Conservation (phyloP, 2,888 invertebrate species). For the Ochropacha duplaris region DNA sequence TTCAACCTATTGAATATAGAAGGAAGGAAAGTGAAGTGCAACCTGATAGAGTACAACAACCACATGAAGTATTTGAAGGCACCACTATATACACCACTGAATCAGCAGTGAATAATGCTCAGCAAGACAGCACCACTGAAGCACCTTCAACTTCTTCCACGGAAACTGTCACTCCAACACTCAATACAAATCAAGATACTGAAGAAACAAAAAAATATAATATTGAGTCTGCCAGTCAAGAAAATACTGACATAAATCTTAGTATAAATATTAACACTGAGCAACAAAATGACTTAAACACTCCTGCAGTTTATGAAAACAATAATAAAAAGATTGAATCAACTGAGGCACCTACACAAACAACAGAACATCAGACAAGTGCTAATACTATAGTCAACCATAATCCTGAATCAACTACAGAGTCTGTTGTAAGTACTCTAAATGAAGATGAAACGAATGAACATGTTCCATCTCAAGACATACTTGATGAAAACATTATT, state of each 20-base stretch:
- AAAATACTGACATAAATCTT: slow-evolving; percentile 8
- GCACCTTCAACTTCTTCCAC: slow-evolving; percentile 11
- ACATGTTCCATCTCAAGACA: neutral
- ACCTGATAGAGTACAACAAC: slow-evolving; percentile 68
- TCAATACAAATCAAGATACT: slow-evolving; percentile 15
- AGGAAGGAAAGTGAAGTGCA: slow-evolving; percentile 40
- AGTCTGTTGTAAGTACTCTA: neutral
- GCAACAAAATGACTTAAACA: slow-evolving; percentile 6
- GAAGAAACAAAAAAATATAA: slow-evolving; percentile 14
- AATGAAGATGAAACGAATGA: neutral
- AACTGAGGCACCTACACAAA: neutral
- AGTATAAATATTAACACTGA: slow-evolving; percentile 7
- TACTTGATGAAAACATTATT: neutral
- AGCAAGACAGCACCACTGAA: slow-evolving; percentile 32
- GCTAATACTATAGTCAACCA: neutral
- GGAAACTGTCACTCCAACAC: slow-evolving; percentile 30
- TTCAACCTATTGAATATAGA: slow-evolving; percentile 50
- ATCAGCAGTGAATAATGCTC: slow-evolving; percentile 25
- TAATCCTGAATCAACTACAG: neutral
- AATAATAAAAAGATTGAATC: neutral
- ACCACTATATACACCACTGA: slow-evolving; percentile 83
- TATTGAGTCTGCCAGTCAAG: slow-evolving; percentile 17
- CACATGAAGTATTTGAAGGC: slow-evolving; percentile 85
- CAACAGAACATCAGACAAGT: neutral
- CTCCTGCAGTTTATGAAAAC: neutral